These are phyloP conservation scores for Macrocentrus cingulum DNA, from an alignment of 1,140 invertebrate genomes.

Conservation along the genomic window DNA sequence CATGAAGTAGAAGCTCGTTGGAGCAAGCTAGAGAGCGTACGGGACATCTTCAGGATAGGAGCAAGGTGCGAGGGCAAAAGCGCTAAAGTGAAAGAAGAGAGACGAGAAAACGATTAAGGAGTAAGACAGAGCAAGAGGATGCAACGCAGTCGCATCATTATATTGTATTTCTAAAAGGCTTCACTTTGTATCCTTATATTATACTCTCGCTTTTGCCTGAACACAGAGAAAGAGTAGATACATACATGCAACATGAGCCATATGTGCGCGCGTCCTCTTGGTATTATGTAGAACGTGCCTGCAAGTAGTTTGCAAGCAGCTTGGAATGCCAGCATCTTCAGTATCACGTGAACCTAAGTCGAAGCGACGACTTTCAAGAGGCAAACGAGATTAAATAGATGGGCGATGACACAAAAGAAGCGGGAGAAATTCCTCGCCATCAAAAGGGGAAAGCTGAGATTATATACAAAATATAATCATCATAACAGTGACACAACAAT, in stretches of 20 bases:
- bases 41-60: constrained; percentile 1
- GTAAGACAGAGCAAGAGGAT: neutral
- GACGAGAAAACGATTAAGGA: neutral
- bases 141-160: neutral
- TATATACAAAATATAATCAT: neutral
- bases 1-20: constrained; percentile 12
- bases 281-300: constrained; percentile 29
- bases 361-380: constrained; percentile 26
- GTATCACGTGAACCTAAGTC: constrained; percentile 13
- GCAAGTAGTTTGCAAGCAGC: constrained; percentile 40
- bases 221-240: too few species aligned
- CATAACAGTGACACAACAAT: too few species aligned
- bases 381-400: constrained; percentile 30
- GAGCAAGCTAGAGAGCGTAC: neutral
- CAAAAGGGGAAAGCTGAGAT: neutral
- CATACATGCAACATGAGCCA: too few species aligned
- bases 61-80: neutral
- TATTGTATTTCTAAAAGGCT: neutral
- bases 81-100: neutral
- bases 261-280: constrained; percentile 3
- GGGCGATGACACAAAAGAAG: constrained; percentile 22
- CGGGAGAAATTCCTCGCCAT: neutral
- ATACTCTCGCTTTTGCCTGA: neutral
- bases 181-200: neutral
- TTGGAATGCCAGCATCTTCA: constrained; percentile 26